Evolutionary conservation across 2,113 vertebrate genomes (phyloP).

Genomic region (Sterna hirundo): DNA sequence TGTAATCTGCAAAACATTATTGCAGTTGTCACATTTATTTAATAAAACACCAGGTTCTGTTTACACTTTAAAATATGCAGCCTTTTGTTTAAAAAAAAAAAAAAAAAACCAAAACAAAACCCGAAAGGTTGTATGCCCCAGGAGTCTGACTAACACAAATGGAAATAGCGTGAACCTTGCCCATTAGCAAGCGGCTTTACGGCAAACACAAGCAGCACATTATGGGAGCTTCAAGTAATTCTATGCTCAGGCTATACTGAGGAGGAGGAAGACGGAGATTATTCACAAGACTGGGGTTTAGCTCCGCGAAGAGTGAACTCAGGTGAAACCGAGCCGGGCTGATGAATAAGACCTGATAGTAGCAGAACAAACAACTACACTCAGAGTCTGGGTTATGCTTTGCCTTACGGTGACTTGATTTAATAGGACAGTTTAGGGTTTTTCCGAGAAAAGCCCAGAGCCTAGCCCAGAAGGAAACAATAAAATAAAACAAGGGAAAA

Average conservation of each 20-base stretch:
- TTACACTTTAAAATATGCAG: conserved; percentile 42
- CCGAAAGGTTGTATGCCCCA: background rate
- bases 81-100: background rate
- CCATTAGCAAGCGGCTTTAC: background rate
- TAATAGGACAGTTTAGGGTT: background rate
- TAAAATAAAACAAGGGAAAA: background rate
- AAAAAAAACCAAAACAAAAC: background rate
- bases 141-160: conserved; percentile 23
- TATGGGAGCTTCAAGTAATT: background rate
- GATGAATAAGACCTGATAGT: background rate
- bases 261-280: background rate
- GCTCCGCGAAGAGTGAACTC: background rate
- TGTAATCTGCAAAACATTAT: conserved; percentile 44
- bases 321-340: background rate
- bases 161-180: conserved; percentile 1
- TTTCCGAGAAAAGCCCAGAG: background rate
- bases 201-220: background rate
- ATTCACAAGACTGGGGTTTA: background rate
- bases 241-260: background rate
- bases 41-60: conserved; percentile 59
- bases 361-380: background rate
- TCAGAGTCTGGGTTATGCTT: background rate
- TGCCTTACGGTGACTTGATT: conserved; percentile 1
- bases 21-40: conserved; percentile 63
- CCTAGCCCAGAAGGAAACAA: background rate